Percentiles rank a stretch among this genome's conserved stretches.
phyloP scores from a whole-genome alignment of 2,797 vertebrate species.

The Cyclopterus lumpus region DNA sequence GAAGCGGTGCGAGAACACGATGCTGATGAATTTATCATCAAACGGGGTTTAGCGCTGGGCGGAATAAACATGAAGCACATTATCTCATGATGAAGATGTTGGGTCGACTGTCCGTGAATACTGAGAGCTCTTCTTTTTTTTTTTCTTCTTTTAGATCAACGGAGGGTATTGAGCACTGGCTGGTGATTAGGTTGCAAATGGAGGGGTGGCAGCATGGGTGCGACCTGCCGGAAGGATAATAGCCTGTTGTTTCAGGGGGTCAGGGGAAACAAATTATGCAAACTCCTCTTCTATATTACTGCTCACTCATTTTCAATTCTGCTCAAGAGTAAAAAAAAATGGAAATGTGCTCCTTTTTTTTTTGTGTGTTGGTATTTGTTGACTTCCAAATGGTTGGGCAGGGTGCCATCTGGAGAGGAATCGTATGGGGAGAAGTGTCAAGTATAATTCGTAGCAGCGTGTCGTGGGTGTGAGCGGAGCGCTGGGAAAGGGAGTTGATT shows the following conservation, averaged over 20 bases:
- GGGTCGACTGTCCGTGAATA: slow-evolving; percentile 55
- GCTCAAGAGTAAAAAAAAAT: slow-evolving; percentile 29
- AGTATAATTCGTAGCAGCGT: slow-evolving; percentile 61
- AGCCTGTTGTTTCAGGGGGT: slow-evolving; percentile 59
- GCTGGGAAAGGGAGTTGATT: slow-evolving; percentile 54
- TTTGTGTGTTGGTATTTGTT: slow-evolving; percentile 38
- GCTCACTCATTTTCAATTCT: slow-evolving; percentile 46
- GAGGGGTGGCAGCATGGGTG: slow-evolving; percentile 46
- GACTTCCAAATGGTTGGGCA: slow-evolving; percentile 50
- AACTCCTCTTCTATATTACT: slow-evolving; percentile 35
- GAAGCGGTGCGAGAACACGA: slow-evolving; percentile 46
- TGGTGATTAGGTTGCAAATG: slow-evolving; percentile 64
- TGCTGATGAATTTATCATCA: slow-evolving; percentile 73
- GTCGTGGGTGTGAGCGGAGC: slow-evolving; percentile 60
- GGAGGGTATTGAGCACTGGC: slow-evolving; percentile 43
- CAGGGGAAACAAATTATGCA: slow-evolving; percentile 60
- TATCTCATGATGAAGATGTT: slow-evolving; percentile 69
- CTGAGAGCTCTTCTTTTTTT: slow-evolving; percentile 49
- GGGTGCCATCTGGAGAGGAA: slow-evolving; percentile 65
- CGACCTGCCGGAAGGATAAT: slow-evolving; percentile 57
- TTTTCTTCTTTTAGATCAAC: slow-evolving; percentile 8
- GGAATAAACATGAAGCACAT: slow-evolving; percentile 73
- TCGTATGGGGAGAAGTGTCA: slow-evolving; percentile 50
- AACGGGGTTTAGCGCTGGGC: slow-evolving; percentile 58
- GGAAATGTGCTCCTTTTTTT: neutral